A percentile compares a stretch with the other conserved stretches of the same genome.
Evolutionary conservation across 2,797 vertebrate species (phyloP).

Genomic region (Discoglossus pictus): DNA sequence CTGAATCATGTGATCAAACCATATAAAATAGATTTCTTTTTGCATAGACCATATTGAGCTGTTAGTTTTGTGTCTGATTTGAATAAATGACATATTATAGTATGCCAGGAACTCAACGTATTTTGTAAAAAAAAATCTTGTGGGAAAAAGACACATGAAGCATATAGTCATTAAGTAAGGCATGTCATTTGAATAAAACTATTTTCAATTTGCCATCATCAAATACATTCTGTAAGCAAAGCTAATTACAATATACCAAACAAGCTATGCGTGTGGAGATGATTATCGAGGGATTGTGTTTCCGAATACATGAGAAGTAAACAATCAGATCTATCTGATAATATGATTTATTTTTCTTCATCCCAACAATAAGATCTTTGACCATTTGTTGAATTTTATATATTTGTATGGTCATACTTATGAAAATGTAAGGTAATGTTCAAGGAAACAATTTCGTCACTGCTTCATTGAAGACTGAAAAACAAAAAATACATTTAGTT

Average conservation of each 20-base stretch:
- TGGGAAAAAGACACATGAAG: conserved; percentile 25
- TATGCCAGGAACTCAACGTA: too few relatives aligned
- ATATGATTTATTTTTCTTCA: conserved; percentile 61
- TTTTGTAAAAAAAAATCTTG: too few relatives aligned
- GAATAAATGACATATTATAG: too few relatives aligned
- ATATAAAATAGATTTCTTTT: too few relatives aligned
- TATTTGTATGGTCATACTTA: too few relatives aligned
- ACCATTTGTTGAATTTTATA: conserved; percentile 33
- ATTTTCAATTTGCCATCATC: conserved; percentile 63
- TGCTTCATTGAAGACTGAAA: too few relatives aligned
- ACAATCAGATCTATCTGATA: conserved; percentile 58
- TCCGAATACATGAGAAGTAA: conserved; percentile 60
- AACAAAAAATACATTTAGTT: too few relatives aligned
- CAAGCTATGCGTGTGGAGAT: conserved; percentile 65
- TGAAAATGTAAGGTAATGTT: too few relatives aligned
- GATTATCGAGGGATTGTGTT: conserved; percentile 59
- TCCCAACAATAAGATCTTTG: conserved; percentile 49
- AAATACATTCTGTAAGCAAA: conserved; percentile 64
- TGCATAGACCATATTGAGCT: too few relatives aligned
- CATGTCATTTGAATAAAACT: conserved; percentile 66
- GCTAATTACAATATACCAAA: conserved; percentile 61
- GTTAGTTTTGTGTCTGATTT: too few relatives aligned
- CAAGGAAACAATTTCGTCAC: too few relatives aligned
- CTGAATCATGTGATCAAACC: too few relatives aligned
- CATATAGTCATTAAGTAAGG: conserved; percentile 65